Evolutionary conservation across 2,797 vertebrate genomes (phyloP).

Genomic region (Hippoglossus hippoglossus): DNA sequence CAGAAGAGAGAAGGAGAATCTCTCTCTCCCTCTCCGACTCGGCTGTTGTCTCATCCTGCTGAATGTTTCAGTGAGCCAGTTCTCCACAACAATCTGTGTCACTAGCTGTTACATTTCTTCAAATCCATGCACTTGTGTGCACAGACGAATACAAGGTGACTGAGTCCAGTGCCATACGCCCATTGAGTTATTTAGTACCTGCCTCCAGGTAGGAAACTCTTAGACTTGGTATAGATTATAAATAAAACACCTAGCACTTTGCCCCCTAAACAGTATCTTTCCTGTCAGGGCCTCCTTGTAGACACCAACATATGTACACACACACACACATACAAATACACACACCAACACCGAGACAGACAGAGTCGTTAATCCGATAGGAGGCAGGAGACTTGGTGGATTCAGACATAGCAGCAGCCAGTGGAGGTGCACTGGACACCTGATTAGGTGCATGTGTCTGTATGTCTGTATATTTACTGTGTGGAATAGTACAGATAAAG

Average conservation of each 20-base stretch:
- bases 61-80: constrained; percentile 67
- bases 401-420: constrained; percentile 55
- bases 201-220: constrained; percentile 66
- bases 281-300: constrained; percentile 53
- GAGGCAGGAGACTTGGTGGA: constrained; percentile 57
- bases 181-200: constrained; percentile 72
- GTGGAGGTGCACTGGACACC: constrained; percentile 59
- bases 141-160: constrained; percentile 39
- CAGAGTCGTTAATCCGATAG: constrained; percentile 56
- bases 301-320: constrained; percentile 42
- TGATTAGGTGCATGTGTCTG: constrained; percentile 74
- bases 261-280: constrained; percentile 67
- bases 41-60: constrained; percentile 57
- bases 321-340: constrained; percentile 24
- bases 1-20: constrained; percentile 40
- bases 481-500: constrained; percentile 37
- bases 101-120: constrained; percentile 53
- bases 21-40: constrained; percentile 39
- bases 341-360: constrained; percentile 1
- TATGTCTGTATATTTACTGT: constrained; percentile 55
- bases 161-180: constrained; percentile 55
- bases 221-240: constrained; percentile 51
- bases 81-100: constrained; percentile 63
- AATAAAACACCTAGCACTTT: constrained; percentile 70
- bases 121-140: constrained; percentile 23